Evolutionary conservation across 2,888 invertebrate species (phyloP), one percentile per base, ranked within the genome.

Genomic region (Escarpia spicata): DNA sequence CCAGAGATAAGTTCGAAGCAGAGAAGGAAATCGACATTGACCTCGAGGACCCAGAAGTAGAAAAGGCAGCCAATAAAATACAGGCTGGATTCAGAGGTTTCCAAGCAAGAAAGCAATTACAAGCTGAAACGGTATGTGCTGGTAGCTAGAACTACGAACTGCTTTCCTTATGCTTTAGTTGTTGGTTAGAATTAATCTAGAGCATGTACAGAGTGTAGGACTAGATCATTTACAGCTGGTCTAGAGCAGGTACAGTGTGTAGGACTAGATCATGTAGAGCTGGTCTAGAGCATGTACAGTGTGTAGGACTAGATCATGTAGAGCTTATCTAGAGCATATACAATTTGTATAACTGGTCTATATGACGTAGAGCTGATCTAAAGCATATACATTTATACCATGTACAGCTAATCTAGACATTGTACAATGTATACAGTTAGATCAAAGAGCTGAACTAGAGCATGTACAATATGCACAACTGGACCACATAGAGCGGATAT

Each of bases 51-150:
- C 94, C 94, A 2, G 94, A 95, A 60, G 93, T 94, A 6, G 93
- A 92, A 12, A 94, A 95, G 43, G 96, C 96, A 26, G 96, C 96
- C 3, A 93, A 95, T 89, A 96, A 95, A 92, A 96, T 96, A 92
- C 96, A 96, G 94, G 95, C 96, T 43, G 95, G 96, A 44, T 96
- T 95, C 95, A 94, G 95, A 92, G 96, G 96, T 91, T 95, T 94
- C 94, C 94, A 95, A 92, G 95, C 95, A 92, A 93, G 96, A 92
- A 94, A 96, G 26, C 75, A 75, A 4, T 75, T 75, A n/a, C 15
- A 26, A 75, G 26, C 75, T 75, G 75, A 75, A 75, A 75, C n/a
- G 75, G 75, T 75, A 75, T 75, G 75, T 75, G 75, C 26, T n/a
- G 26, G 75, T 75, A 52, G 52, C 12, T 37, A 37, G 37, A 37